These are phyloP conservation scores for Lota lota DNA, from an alignment of 2,113 vertebrate species.

Conservation along the genomic window DNA sequence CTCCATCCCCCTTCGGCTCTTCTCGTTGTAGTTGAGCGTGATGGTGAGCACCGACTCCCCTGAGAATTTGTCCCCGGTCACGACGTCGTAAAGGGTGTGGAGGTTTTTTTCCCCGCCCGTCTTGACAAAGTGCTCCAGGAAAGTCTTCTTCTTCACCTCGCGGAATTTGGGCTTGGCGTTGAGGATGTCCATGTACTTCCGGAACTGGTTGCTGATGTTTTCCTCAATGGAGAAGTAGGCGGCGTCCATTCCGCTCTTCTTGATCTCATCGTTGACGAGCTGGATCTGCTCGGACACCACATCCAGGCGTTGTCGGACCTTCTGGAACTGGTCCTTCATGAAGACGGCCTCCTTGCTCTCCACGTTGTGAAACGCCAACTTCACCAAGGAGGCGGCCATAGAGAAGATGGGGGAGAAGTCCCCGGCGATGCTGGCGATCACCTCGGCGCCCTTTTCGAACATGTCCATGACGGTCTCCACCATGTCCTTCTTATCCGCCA, in stretches of 20 bases:
- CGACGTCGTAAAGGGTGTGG: conserved; percentile 63
- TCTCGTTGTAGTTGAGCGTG: conserved; percentile 73
- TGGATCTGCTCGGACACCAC: conserved; percentile 68
- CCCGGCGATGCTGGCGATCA: conserved; percentile 70
- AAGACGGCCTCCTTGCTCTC: conserved; percentile 74
- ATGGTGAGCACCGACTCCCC: conserved; percentile 74
- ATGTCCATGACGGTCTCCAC: conserved; percentile 76
- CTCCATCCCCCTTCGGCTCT: conserved; percentile 70
- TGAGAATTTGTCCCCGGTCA: conserved; percentile 68
- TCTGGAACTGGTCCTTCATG: conserved; percentile 79
- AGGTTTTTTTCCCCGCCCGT: conserved; percentile 74
- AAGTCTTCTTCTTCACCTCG: conserved; percentile 74
- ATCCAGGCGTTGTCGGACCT: conserved; percentile 72
- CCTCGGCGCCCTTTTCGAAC: conserved; percentile 72
- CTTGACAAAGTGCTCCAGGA: conserved; percentile 71
- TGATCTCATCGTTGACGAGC: conserved; percentile 70
- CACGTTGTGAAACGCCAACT: conserved; percentile 72
- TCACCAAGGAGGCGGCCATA: conserved; percentile 74
- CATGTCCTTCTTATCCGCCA: conserved; percentile 69
- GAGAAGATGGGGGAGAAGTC: conserved; percentile 76
- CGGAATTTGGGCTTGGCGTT: conserved; percentile 73
- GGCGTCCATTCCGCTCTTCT: conserved; percentile 63
- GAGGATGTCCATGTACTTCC: conserved; percentile 80
- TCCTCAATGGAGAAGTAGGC: conserved; percentile 74
- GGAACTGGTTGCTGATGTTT: conserved; percentile 77